A percentile compares a stretch with the other conserved stretches of the same genome.
Evolutionary conservation across 1,140 invertebrate genomes (phyloP).

Genomic region (Drosophila kanapiae): DNA sequence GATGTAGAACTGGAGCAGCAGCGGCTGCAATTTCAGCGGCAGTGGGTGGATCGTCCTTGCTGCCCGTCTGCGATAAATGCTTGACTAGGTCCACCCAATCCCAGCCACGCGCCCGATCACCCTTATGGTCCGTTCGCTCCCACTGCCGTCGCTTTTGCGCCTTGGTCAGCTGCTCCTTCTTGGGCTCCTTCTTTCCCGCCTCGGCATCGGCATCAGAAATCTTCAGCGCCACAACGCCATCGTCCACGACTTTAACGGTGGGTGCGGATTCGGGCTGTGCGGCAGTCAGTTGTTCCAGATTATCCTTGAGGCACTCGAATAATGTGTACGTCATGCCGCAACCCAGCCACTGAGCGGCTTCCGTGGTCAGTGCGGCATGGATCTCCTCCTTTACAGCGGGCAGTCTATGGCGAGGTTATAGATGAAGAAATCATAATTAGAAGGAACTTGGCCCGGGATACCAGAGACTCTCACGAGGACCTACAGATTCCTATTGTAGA

Average conservation of each 20-base stretch:
- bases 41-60: slow-evolving; percentile 67
- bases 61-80: slow-evolving; percentile 93
- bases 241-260: slow-evolving; percentile 47
- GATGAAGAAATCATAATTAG: slow-evolving; percentile 19
- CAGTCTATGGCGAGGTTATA: slow-evolving; percentile 86
- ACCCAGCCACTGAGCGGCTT: slow-evolving; percentile 93
- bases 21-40: slow-evolving; percentile 44
- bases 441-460: background rate
- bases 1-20: slow-evolving; percentile 49
- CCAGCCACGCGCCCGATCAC: slow-evolving; percentile 94
- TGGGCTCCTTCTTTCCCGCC: slow-evolving; percentile 87
- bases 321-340: slow-evolving; percentile 97
- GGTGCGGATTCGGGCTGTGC: slow-evolving; percentile 88
- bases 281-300: slow-evolving; percentile 89
- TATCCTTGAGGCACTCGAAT: slow-evolving; percentile 96
- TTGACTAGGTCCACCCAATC: slow-evolving; percentile 98
- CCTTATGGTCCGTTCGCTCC: slow-evolving; percentile 92
- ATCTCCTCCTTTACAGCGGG: slow-evolving; percentile 91
- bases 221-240: slow-evolving; percentile 70
- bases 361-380: slow-evolving; percentile 87
- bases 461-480: slow-evolving; percentile 77
- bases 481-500: slow-evolving; percentile 97
- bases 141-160: slow-evolving; percentile 95
- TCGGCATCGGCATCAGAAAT: slow-evolving; percentile 77
- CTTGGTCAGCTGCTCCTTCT: slow-evolving; percentile 95